Evolutionary conservation across 2,113 vertebrate species (phyloP).

Genomic region (Oncorhynchus masou): DNA sequence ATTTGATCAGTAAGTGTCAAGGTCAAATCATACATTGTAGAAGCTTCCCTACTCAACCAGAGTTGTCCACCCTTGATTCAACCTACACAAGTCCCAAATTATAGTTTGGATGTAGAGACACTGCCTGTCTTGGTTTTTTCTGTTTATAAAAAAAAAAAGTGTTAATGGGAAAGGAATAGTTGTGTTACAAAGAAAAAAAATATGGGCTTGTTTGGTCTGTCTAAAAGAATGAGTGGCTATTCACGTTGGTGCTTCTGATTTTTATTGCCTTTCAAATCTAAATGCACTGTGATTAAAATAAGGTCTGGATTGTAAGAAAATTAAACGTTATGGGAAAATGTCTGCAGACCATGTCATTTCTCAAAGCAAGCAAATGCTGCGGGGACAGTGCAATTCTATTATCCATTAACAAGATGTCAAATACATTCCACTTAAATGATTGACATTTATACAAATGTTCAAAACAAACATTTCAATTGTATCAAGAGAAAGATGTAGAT

Average conservation of each 20-base stretch:
- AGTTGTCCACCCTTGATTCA: too few relatives aligned
- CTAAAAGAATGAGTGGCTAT: conserved; percentile 11
- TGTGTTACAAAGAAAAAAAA: not conserved
- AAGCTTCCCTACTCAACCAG: too few relatives aligned
- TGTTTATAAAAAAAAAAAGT: not conserved
- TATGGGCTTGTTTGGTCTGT: conserved; percentile 38
- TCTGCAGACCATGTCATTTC: conserved; percentile 8
- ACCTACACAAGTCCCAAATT: too few relatives aligned
- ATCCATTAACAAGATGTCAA: not conserved
- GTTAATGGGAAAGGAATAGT: too few relatives aligned
- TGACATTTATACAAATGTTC: not conserved
- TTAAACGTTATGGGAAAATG: conserved; percentile 13
- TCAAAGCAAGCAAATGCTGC: not conserved
- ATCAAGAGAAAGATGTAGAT: not conserved
- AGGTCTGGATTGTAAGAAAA: conserved; percentile 22
- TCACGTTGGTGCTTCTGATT: conserved; percentile 28
- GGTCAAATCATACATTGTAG: too few relatives aligned
- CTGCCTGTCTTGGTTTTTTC: not conserved
- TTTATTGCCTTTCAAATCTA: conserved; percentile 34
- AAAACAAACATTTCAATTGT: not conserved
- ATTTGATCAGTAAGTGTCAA: too few relatives aligned
- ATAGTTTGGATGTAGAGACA: not conserved
- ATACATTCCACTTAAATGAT: not conserved
- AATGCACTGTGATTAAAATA: conserved; percentile 42
- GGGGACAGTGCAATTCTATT: not conserved